These are phyloP conservation scores for Euclidia mi DNA, from an alignment of 2,888 invertebrate species.

Conservation along the genomic window DNA sequence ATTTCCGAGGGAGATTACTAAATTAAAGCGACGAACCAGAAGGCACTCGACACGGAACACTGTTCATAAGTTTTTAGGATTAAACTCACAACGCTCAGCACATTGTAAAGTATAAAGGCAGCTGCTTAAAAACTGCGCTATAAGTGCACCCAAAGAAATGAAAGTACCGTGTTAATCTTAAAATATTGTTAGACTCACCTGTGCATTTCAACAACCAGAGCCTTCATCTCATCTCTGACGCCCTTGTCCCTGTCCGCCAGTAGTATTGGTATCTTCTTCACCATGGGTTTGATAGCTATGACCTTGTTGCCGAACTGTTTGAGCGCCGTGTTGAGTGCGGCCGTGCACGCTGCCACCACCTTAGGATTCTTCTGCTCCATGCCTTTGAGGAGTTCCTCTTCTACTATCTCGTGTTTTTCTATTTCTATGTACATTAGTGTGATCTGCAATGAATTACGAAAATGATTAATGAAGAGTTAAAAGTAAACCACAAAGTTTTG, in stretches of 20 bases:
- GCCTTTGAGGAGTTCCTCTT: conserved; percentile 98
- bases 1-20: too few species aligned
- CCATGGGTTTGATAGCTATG: conserved; percentile 95
- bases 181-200: conserved; percentile 89
- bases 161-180: too few species aligned
- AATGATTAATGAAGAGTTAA: too few species aligned
- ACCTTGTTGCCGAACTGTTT: conserved; percentile 98
- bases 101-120: too few species aligned
- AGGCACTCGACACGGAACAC: too few species aligned
- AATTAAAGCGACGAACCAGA: too few species aligned
- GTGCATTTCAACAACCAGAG: conserved; percentile 97
- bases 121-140: too few species aligned
- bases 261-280: conserved; percentile 96
- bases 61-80: too few species aligned
- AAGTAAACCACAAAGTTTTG: too few species aligned
- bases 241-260: conserved; percentile 97
- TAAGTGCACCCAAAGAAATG: too few species aligned
- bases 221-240: conserved; percentile 97
- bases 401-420: conserved; percentile 97
- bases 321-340: conserved; percentile 93
- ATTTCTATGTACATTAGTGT: conserved; percentile 98
- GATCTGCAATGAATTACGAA: conserved; percentile 91
- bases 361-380: conserved; percentile 99
- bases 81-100: too few species aligned
- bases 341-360: conserved; percentile 96